These are phyloP conservation scores for Drymonia ruficornis DNA, from an alignment of 2,888 invertebrate genomes.

Conservation along the genomic window DNA sequence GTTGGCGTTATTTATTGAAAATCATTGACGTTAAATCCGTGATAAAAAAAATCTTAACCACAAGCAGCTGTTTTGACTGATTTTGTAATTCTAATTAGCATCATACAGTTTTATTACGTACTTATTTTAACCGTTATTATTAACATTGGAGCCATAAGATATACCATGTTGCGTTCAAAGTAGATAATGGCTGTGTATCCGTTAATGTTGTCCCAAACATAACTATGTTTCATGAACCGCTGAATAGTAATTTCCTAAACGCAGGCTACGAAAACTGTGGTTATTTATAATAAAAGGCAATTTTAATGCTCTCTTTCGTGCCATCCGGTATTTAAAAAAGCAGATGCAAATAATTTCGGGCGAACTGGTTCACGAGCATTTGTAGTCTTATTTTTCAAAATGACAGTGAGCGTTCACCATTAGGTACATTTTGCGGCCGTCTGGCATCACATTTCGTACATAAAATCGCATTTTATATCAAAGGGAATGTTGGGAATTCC, in stretches of 20 bases:
- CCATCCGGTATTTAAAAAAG: constrained; percentile 61
- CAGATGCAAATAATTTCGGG: constrained; percentile 58
- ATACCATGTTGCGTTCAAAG: neutral
- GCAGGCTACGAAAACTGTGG: constrained; percentile 42
- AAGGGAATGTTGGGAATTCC: too few relatives aligned
- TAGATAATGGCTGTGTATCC: neutral
- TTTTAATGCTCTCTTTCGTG: constrained; percentile 50
- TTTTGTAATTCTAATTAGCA: too few relatives aligned
- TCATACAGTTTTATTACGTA: too few relatives aligned
- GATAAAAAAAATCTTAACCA: too few relatives aligned
- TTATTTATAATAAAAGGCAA: constrained; percentile 58
- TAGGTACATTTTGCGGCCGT: constrained; percentile 16
- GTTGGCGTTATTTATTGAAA: too few relatives aligned
- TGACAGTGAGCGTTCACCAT: constrained; percentile 22
- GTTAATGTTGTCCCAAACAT: constrained; percentile 29
- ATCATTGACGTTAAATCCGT: too few relatives aligned
- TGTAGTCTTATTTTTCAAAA: constrained; percentile 17
- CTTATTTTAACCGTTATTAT: too few relatives aligned
- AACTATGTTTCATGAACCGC: constrained; percentile 25
- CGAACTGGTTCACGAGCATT: constrained; percentile 32
- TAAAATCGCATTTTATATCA: too few relatives aligned
- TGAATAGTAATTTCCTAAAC: constrained; percentile 42
- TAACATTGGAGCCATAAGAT: too few relatives aligned
- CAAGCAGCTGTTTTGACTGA: too few relatives aligned
- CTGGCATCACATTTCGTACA: constrained; percentile 1